Conservation (phyloP, 2,113 vertebrate genomes). For the Erinaceus europaeus region DNA sequence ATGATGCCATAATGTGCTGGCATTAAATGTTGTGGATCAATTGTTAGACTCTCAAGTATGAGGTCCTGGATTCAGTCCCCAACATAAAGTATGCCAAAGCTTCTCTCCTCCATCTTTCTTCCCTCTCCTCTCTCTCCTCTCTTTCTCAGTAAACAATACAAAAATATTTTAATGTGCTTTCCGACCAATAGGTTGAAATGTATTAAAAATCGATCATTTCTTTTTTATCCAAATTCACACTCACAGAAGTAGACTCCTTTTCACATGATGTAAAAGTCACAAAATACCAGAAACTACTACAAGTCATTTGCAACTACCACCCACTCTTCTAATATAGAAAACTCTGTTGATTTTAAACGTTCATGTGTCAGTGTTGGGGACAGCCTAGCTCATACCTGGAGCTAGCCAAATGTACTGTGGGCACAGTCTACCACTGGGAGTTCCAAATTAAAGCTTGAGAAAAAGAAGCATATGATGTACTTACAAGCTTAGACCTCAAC, state of each 20-base stretch:
- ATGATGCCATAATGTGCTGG: too few species aligned
- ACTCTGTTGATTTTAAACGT: background rate
- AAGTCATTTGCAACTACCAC: conserved; percentile 24
- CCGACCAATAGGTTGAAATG: conserved; percentile 1
- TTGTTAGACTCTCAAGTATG: too few species aligned
- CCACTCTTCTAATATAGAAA: conserved; percentile 25
- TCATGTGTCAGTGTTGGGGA: background rate
- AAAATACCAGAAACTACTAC: conserved; percentile 50
- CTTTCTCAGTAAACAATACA: too few species aligned
- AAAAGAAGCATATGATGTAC: background rate
- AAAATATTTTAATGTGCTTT: too few species aligned
- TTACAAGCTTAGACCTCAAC: background rate
- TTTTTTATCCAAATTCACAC: conserved; percentile 45
- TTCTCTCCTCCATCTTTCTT: too few species aligned
- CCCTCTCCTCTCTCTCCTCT: too few species aligned
- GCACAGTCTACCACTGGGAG: background rate
- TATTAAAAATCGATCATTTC: background rate
- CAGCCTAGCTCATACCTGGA: background rate
- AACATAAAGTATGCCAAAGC: too few species aligned
- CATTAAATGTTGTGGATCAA: too few species aligned
- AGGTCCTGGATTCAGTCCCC: too few species aligned
- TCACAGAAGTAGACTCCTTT: background rate
- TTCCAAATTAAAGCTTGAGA: background rate
- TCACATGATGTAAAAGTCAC: conserved; percentile 23
- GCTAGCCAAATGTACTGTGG: background rate